Evolutionary conservation across 2,888 invertebrate species (phyloP), one percentile per base, ranked within the genome.

Genomic region (Hesperia comma): DNA sequence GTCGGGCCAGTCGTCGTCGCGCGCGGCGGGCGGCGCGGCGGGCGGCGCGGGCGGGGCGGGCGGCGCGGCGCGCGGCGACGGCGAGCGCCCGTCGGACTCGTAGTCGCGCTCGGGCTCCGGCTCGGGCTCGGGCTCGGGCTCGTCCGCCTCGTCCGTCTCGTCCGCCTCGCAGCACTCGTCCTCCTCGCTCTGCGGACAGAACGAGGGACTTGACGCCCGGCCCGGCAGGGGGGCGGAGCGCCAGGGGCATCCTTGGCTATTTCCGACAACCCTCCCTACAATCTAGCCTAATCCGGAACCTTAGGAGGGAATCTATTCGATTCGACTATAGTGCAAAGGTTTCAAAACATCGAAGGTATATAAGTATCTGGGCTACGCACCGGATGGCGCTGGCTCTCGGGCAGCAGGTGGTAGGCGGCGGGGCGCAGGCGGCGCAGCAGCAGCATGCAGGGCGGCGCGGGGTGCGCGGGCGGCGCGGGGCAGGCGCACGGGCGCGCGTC

Each of bases 371-470:
- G 10, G 37, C 10, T 8, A 1, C 37, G 37, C 10, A 37, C 37
- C 8, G 37, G 37, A 69, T 53, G 70, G 70, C 75, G 77, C 69
- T 77, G 82, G 74, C 80, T 78, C 79, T 82, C 83, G 40, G 83
- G 83, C 78, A 82, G 79, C 77, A 77, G 74, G 73, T 78, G 82
- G 77, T 62, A 53, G 17, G 46, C 57, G 58, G 53, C 46, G 55
- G 41, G 58, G 56, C 49, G 63, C 49, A 62, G 57, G 69, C 67
- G 68, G 26, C 53, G 63, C 55, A 43, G 53, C 58, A 41, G 21
- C 49, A 60, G 40, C 51, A 63, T 56, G 61, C 67, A 41, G 41
- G 41, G 41, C 60, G 66, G 64, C 68, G 68, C 53, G 64, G 70
- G 69, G 68, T 63, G 74, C 61, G 68, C 68, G 55, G 69, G 62